Percentiles rank a stretch among this genome's conserved stretches.
phyloP scores from a whole-genome alignment of 2,113 vertebrate species.

The Suricata suricatta region DNA sequence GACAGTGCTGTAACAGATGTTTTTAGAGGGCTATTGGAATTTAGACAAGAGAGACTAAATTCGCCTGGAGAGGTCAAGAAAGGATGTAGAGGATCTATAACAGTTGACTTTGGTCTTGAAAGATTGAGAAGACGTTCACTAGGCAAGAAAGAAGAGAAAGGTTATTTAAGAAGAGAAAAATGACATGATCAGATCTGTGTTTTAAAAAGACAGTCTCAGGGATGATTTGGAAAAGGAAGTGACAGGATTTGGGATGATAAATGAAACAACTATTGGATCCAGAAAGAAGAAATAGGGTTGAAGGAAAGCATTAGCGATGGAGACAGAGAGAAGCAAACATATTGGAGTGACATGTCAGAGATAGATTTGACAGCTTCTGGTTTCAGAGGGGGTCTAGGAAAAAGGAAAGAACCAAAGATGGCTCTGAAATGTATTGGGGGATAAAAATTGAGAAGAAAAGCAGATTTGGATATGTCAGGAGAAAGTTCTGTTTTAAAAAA shows the following conservation, averaged over 20 bases:
- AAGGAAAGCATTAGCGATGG: not conserved
- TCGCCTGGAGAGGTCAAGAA: not conserved
- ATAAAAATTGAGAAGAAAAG: not conserved
- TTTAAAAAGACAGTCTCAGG: conserved; percentile 4
- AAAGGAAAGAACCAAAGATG: not conserved
- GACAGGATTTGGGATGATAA: not conserved
- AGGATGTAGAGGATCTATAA: not conserved
- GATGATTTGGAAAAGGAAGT: not conserved
- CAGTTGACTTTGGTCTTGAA: not conserved
- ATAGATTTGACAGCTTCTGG: not conserved
- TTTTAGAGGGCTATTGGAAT: not conserved
- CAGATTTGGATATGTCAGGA: not conserved
- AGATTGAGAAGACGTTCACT: conserved; percentile 20
- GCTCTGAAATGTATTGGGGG: not conserved
- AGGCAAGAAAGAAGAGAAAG: not conserved
- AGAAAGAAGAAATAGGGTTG: not conserved
- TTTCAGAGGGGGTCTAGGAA: not conserved
- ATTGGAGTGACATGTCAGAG: not conserved
- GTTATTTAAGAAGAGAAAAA: not conserved
- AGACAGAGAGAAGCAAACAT: not conserved
- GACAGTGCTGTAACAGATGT: not conserved
- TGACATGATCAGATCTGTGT: conserved; percentile 8
- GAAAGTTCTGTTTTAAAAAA: not conserved
- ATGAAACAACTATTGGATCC: not conserved
- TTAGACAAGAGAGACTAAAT: not conserved